Conservation (phyloP, 1,140 invertebrate genomes). For the Oscheius sp. region DNA sequence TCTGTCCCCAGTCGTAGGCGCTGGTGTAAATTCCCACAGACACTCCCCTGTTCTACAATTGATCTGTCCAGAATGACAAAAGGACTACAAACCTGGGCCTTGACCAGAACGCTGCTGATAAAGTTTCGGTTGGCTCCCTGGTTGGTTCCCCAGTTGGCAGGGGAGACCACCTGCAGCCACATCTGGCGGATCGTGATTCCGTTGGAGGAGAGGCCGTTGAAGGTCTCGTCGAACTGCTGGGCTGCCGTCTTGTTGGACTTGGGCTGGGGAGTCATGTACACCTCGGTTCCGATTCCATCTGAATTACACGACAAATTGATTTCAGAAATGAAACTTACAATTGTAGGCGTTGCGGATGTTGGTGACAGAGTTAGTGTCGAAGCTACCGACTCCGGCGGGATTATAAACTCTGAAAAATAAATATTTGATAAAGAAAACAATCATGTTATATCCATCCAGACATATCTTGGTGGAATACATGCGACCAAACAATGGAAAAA, state of each 20-base stretch:
- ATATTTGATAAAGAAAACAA: too few relatives aligned
- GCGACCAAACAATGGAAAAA: too few relatives aligned
- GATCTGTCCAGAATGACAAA: too few relatives aligned
- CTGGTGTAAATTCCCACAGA: slow-evolving; percentile 26
- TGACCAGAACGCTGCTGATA: slow-evolving; percentile 13
- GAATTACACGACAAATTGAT: too few relatives aligned
- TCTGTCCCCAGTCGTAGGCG: slow-evolving; percentile 18
- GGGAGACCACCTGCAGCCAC: slow-evolving; percentile 31
- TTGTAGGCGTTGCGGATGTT: slow-evolving; percentile 20
- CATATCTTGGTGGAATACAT: too few relatives aligned
- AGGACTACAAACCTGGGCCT: too few relatives aligned
- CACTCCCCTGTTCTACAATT: slow-evolving; percentile 12
- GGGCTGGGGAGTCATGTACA: slow-evolving; percentile 34
- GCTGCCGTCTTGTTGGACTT: slow-evolving; percentile 4
- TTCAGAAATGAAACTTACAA: too few relatives aligned
- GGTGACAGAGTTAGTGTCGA: slow-evolving; percentile 13
- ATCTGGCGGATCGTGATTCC: slow-evolving; percentile 19
- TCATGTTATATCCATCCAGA: too few relatives aligned
- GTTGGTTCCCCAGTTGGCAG: slow-evolving; percentile 21
- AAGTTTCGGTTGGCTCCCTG: slow-evolving; percentile 24
- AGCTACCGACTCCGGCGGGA: slow-evolving; percentile 5
- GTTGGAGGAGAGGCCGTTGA: slow-evolving; percentile 14
- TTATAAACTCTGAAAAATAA: too few relatives aligned
- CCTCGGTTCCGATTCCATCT: slow-evolving; percentile 27
- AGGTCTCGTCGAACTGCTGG: slow-evolving; percentile 22